These are phyloP conservation scores for Ecliptopera silaceata DNA, from an alignment of 2,888 invertebrate species.

Conservation along the genomic window DNA sequence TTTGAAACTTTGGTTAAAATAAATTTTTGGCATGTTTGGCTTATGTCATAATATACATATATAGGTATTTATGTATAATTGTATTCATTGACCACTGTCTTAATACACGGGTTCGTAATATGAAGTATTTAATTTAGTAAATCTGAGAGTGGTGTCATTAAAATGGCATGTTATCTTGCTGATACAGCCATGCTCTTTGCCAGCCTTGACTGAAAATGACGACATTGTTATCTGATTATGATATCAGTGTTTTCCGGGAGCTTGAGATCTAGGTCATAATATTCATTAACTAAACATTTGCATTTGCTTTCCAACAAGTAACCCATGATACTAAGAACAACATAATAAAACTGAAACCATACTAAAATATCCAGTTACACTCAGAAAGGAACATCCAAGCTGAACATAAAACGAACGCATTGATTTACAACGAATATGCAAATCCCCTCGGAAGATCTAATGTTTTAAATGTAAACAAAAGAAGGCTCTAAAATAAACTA, in stretches of 20 bases:
- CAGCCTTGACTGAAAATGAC: slow-evolving; percentile 59
- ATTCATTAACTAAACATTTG: neutral
- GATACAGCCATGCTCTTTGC: slow-evolving; percentile 50
- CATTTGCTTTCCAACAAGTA: too few species aligned
- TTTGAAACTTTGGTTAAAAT: too few species aligned
- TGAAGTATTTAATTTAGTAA: slow-evolving; percentile 5
- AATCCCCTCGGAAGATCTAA: slow-evolving; percentile 1
- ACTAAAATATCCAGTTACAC: slow-evolving; percentile 14
- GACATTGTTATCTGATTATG: slow-evolving; percentile 38
- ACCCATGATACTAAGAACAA: neutral
- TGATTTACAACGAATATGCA: slow-evolving; percentile 13
- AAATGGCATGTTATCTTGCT: slow-evolving; percentile 46
- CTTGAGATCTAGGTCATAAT: slow-evolving; percentile 19
- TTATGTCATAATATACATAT: too few species aligned
- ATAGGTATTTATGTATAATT: too few species aligned
- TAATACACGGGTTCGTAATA: neutral
- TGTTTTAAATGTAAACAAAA: neutral
- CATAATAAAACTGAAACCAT: neutral
- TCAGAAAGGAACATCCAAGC: slow-evolving; percentile 1
- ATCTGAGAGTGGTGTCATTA: slow-evolving; percentile 43
- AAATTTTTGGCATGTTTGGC: too few species aligned
- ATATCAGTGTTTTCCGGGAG: slow-evolving; percentile 28
- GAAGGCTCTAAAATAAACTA: slow-evolving; percentile 3
- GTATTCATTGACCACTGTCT: too few species aligned
- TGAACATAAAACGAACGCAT: slow-evolving; percentile 6